These are phyloP conservation scores for Hycleus phaleratus DNA, from an alignment of 1,140 invertebrate genomes.

Conservation along the genomic window DNA sequence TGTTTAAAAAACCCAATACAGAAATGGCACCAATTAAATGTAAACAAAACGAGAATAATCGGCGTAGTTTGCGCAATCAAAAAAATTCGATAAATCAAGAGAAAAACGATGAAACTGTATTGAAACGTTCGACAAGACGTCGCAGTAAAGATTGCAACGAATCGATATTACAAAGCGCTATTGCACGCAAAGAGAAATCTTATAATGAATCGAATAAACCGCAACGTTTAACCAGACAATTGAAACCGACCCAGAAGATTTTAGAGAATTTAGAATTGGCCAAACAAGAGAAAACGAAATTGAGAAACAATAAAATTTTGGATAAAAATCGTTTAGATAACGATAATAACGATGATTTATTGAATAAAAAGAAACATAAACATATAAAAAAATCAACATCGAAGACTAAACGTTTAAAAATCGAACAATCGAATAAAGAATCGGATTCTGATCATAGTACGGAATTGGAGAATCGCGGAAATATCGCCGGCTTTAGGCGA, in stretches of 20 bases:
- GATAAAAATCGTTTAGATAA: background rate
- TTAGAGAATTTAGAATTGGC: slow-evolving; percentile 31
- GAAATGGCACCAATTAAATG: background rate
- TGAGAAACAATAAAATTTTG: slow-evolving; percentile 12
- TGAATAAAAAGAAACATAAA: slow-evolving; percentile 13
- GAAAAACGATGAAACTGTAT: background rate
- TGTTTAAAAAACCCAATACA: slow-evolving; percentile 1
- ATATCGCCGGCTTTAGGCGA: slow-evolving; percentile 9
- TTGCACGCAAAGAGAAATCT: slow-evolving; percentile 50
- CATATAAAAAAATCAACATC: slow-evolving; percentile 10
- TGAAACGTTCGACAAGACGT: slow-evolving; percentile 38
- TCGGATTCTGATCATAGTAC: slow-evolving; percentile 20
- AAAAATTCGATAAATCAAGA: background rate
- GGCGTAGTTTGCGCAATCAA: background rate
- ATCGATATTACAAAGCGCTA: slow-evolving; percentile 48
- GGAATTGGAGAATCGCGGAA: background rate
- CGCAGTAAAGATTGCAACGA: slow-evolving; percentile 45
- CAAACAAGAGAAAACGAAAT: slow-evolving; percentile 19
- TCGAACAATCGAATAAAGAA: slow-evolving; percentile 12
- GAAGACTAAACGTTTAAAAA: slow-evolving; percentile 6
- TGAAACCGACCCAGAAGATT: slow-evolving; percentile 33
- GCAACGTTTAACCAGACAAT: slow-evolving; percentile 29
- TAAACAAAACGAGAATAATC: background rate
- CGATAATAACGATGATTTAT: slow-evolving; percentile 5
- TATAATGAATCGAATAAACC: slow-evolving; percentile 41